Conservation (phyloP, 2,888 invertebrate species). For the Eupithecia vulgata region DNA sequence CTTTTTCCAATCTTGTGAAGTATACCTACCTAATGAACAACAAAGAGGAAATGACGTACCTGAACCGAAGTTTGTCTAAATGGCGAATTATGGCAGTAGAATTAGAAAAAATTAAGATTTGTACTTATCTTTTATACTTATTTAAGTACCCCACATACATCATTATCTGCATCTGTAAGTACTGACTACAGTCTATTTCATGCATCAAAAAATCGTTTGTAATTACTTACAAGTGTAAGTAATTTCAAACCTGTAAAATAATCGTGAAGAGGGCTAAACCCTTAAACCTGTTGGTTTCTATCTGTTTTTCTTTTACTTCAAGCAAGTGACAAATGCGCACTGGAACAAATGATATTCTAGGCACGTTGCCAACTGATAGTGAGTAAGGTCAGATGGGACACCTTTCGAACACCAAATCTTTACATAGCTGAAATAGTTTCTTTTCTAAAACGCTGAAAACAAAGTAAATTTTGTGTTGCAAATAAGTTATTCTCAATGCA, state of each 20-base stretch:
- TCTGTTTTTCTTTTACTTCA: conserved; percentile 25
- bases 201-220: background rate
- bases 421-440: conserved; percentile 26
- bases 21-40: no score
- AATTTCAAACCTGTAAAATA: background rate
- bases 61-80: no score
- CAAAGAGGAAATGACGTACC: no score
- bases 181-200: background rate
- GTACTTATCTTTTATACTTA: no score
- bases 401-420: conserved; percentile 28
- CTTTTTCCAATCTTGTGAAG: no score
- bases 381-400: conserved; percentile 31
- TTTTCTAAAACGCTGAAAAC: background rate
- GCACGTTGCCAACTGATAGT: conserved; percentile 35
- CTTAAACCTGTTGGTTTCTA: conserved; percentile 34
- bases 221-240: background rate
- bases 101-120: no score
- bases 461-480: background rate
- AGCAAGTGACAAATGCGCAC: conserved; percentile 31
- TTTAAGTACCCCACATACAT: background rate
- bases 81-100: no score
- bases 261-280: background rate
- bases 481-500: background rate
- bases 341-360: conserved; percentile 34
- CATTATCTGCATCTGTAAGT: background rate